Evolutionary conservation across 2,797 vertebrate genomes (phyloP), one percentile per base, ranked within the genome.

Genomic region (Sardinella longiceps): DNA sequence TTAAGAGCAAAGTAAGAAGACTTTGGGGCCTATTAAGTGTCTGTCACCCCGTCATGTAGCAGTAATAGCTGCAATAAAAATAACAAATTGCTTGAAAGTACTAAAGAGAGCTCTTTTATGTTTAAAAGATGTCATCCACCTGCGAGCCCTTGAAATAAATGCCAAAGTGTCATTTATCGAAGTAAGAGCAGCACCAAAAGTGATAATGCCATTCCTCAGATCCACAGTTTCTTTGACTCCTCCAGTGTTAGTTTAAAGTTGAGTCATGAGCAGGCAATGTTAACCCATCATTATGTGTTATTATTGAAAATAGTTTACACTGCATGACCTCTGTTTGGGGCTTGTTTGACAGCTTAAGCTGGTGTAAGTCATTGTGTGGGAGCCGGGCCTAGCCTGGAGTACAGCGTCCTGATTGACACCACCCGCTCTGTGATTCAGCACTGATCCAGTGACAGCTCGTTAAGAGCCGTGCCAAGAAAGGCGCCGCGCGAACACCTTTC

Each of bases 301-400:
- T 43, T 39, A 77, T 20, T 77, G 70, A 43, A 77, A 77, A 77
- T 77, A 33, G 70, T 77, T 77, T 77, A 77, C 70, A 77, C 70
- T 77, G 70, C 9, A 7, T 77, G 37, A 43, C 37, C 70, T 33
- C 33, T 33, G 70, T 43, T 43, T 77, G 6, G 18, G 70, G 0
- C 70, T 77, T 77, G 70, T 77, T 77, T 77, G 33, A 77, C 70
- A 77, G 70, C 70, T 43, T 74, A 77, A 20, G 70, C 20, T 77
- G 0, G 70, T 77, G 70, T 77, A 77, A 43, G 0, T 77, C 70
- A 39, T 77, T 77, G 70, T 77, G 70, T 77, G 37, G 70, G 33
- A 43, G 37, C 70, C 9, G 15, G 33, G 70, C 70, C 70, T 77
- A 77, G 37, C 33, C 70, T 23, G 5, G 18, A 43, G 70, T 43